Evolutionary conservation across 2,888 invertebrate species (phyloP).

Genomic region (Salticus scenicus): DNA sequence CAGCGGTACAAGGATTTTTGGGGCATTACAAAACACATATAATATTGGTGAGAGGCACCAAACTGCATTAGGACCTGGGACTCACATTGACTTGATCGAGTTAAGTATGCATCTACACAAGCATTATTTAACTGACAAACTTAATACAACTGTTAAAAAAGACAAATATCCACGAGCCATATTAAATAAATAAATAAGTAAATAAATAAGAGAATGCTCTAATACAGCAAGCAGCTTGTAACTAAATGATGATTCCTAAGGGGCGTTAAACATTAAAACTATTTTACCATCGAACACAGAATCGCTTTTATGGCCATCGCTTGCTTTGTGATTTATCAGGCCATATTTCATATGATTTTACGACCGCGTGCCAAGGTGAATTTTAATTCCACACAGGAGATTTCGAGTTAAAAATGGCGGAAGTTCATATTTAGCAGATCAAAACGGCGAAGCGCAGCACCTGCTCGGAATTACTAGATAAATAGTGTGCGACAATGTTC

Average conservation of each 20-base stretch:
- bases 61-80: too few species aligned
- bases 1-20: too few species aligned
- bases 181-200: too few species aligned
- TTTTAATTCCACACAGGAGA: conserved; percentile 16
- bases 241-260: not conserved
- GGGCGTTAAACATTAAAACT: not conserved
- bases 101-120: too few species aligned
- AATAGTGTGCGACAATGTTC: not conserved
- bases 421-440: not conserved
- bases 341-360: conserved; percentile 6
- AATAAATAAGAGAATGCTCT: too few species aligned
- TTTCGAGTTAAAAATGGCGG: not conserved
- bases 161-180: too few species aligned
- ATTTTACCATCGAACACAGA: not conserved
- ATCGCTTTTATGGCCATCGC: not conserved
- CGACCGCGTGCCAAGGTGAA: not conserved
- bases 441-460: not conserved
- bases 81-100: too few species aligned
- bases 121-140: too few species aligned
- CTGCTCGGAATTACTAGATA: not conserved
- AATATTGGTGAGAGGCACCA: too few species aligned
- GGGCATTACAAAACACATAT: too few species aligned
- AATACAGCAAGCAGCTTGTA: not conserved
- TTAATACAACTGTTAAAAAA: too few species aligned
- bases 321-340: conserved; percentile 10